phyloP scores from a whole-genome alignment of 2,888 invertebrate species.

The Ophonus ardosiacus region DNA sequence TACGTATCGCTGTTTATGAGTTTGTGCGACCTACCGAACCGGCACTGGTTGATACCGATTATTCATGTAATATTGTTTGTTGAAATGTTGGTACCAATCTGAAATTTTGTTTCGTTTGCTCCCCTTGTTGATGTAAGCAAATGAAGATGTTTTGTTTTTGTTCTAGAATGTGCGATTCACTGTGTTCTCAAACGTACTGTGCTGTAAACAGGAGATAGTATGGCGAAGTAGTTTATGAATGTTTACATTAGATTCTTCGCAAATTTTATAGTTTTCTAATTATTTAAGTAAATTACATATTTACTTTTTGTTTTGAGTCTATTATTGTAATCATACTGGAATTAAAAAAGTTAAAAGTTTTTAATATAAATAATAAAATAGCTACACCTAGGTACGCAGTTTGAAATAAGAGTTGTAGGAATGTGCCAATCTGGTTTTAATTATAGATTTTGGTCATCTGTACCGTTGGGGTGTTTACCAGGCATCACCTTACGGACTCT shows the following conservation, averaged over 20 bases:
- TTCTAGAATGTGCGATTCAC: not conserved
- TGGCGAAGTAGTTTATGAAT: not conserved
- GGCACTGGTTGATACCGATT: conserved; percentile 6
- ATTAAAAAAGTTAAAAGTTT: too few species aligned
- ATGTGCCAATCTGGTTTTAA: too few species aligned
- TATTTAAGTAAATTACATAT: too few species aligned
- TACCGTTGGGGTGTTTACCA: too few species aligned
- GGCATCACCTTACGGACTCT: too few species aligned
- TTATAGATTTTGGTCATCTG: too few species aligned
- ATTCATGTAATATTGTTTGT: conserved; percentile 4
- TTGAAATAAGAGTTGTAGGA: too few species aligned
- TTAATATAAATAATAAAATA: too few species aligned
- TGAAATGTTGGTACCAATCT: not conserved
- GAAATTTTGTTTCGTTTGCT: conserved; percentile 17
- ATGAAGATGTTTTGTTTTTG: conserved; percentile 21
- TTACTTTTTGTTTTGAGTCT: too few species aligned
- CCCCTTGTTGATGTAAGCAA: not conserved
- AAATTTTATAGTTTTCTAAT: too few species aligned
- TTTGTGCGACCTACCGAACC: not conserved
- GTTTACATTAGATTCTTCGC: not conserved
- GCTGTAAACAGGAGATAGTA: not conserved
- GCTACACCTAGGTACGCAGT: too few species aligned
- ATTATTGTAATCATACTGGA: too few species aligned
- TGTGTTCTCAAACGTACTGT: not conserved
- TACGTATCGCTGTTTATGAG: conserved; percentile 18